These are phyloP conservation scores for Nemapogon koenigi DNA, from an alignment of 2,888 invertebrate species.

Conservation along the genomic window DNA sequence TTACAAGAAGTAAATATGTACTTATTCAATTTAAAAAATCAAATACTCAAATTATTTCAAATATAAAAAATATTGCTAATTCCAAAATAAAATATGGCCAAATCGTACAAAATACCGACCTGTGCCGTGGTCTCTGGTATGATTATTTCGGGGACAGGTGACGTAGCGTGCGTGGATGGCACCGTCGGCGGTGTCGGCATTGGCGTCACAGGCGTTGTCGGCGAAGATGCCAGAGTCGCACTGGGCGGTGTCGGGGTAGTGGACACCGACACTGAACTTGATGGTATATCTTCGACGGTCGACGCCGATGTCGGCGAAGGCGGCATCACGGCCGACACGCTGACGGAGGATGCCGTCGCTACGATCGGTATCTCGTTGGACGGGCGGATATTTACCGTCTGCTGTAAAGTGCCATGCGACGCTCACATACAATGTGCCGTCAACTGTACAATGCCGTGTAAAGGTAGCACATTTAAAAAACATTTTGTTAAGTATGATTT, in stretches of 20 bases:
- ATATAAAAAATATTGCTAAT: too few relatives aligned
- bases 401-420: slow-evolving; percentile 62
- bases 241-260: slow-evolving; percentile 18
- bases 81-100: too few relatives aligned
- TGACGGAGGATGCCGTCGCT: slow-evolving; percentile 30
- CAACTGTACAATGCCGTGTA: slow-evolving; percentile 19
- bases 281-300: slow-evolving; percentile 23
- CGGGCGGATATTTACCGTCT: slow-evolving; percentile 56
- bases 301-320: slow-evolving; percentile 28
- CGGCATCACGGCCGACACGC: slow-evolving; percentile 28
- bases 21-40: too few relatives aligned
- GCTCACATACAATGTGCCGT: slow-evolving; percentile 56
- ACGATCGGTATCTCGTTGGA: slow-evolving; percentile 45
- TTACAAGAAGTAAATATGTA: too few relatives aligned
- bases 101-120: slow-evolving; percentile 31
- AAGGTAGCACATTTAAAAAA: slow-evolving; percentile 4
- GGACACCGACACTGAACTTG: slow-evolving; percentile 23
- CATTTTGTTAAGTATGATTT: too few relatives aligned
- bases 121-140: slow-evolving; percentile 42
- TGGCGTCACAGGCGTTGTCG: slow-evolving; percentile 18
- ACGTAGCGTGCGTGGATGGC: slow-evolving; percentile 27
- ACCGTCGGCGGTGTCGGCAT: slow-evolving; percentile 20
- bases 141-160: slow-evolving; percentile 34
- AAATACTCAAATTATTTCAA: too few relatives aligned
- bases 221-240: slow-evolving; percentile 12